Percentiles rank a stretch among this genome's conserved stretches.
Conservation (phyloP, 2,797 vertebrate species). For the Pseudocheirus occidentalis region DNA sequence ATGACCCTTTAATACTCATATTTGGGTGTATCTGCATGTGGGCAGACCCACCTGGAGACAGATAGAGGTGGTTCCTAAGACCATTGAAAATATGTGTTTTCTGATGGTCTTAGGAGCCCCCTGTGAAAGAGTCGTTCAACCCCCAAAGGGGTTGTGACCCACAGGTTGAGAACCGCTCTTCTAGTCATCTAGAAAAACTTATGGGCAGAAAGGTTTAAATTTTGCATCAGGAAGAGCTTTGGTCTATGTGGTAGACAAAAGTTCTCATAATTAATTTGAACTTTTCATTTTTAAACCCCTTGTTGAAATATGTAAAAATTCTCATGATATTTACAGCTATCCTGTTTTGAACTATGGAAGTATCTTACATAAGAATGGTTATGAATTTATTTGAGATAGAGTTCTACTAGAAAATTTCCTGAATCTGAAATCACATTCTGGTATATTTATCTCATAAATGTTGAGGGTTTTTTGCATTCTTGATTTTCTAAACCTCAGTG, state of each 20-base stretch:
- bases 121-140: too few relatives aligned
- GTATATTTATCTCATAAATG: conserved; percentile 8
- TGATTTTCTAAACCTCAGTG: background rate
- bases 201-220: background rate
- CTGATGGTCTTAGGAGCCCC: too few relatives aligned
- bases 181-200: background rate
- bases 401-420: background rate
- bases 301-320: background rate
- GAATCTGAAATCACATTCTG: background rate
- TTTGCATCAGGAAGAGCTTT: background rate
- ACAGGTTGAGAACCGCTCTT: too few relatives aligned
- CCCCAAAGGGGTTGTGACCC: too few relatives aligned
- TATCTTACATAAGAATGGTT: background rate
- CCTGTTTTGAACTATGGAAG: background rate
- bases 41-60: too few relatives aligned
- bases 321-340: background rate
- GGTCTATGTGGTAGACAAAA: background rate
- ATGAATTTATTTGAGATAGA: background rate
- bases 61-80: too few relatives aligned
- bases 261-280: background rate
- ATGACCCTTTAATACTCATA: too few relatives aligned
- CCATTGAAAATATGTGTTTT: too few relatives aligned
- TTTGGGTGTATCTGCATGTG: too few relatives aligned
- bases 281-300: background rate
- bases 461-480: background rate